Base-by-base conservation (phyloP, 30 jellyfish, hydroid and myxozoan genomes). In the Clytia hemisphaerica region DNA sequence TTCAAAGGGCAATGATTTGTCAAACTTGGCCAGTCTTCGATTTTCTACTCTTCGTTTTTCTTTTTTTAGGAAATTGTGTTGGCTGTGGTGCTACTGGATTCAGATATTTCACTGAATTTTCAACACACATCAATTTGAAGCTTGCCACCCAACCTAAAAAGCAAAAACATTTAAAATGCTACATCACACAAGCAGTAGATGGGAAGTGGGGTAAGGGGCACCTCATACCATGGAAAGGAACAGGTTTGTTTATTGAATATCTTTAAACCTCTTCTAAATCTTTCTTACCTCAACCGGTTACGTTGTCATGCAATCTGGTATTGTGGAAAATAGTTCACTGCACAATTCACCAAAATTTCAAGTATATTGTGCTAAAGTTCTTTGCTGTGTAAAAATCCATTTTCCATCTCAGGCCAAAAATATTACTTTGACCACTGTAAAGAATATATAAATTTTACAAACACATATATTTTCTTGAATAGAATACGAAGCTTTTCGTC, bases 11-110 rank as follows among this genome's bases (percentile, higher is more conserved):
- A 7, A 16, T 40, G 14, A 7, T 40, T 16, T 40, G 53, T 40
- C 10, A 40, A 7, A n/a, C n/a, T 9, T 42, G 12, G 66, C 12
- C 66, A 7, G 14, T 12, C 28, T 7, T 51, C 12, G 66, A 9
- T 60, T 27, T 30, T 0, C 62, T 60, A 14, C 25, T 60, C 30
- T 18, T 12, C 22, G 22, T 18, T n/a, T 53, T n/a, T 10, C 12
- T 60, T 14, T 61, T 61, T 61, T 24, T 18, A 61, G 75, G 75
- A 2, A 83, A 76, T 45, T 83, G 95, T 54, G 55, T 83, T 64
- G 95, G 95, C 12, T 83, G 95, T 75, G 95, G 95, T 31, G 95
- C 95, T 0, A 60, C 92, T 45, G 95, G 95, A n/a, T 83, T 83
- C 45, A 26, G 95, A 28, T 83, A 83, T 53, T 83, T 83, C 72